Conservation (phyloP, 2,113 vertebrate species). For the Hystrix cristata region DNA sequence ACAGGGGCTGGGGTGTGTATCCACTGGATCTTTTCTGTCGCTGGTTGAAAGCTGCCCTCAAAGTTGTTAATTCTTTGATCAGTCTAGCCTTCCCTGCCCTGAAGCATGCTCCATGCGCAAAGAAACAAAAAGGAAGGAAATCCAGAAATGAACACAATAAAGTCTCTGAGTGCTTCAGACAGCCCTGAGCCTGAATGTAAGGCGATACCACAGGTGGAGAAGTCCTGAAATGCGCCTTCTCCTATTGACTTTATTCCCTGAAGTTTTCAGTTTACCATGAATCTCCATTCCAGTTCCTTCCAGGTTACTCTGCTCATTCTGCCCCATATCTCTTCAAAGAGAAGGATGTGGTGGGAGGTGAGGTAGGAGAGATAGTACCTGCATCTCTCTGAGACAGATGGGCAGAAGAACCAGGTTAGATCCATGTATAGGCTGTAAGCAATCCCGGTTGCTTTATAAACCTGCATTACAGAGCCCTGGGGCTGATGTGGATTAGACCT, state of each 20-base stretch:
- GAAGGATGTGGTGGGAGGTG: background rate
- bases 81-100: background rate
- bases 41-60: background rate
- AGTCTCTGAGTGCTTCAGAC: background rate
- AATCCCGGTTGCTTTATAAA: background rate
- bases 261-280: background rate
- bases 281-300: background rate
- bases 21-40: background rate
- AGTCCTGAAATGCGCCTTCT: background rate
- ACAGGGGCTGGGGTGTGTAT: background rate
- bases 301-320: background rate
- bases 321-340: background rate
- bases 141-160: background rate
- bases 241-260: background rate
- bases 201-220: background rate
- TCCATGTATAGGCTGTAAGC: background rate
- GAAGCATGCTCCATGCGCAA: background rate
- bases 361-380: background rate
- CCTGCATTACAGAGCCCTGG: background rate
- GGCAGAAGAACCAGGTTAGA: background rate
- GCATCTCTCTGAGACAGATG: background rate
- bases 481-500: background rate
- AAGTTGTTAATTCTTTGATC: background rate
- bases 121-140: background rate
- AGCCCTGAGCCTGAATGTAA: background rate